A percentile compares a stretch with the other conserved stretches of the same genome.
Evolutionary conservation across 1,140 invertebrate genomes (phyloP).

Genomic region (Drosophila pseudoobscura): DNA sequence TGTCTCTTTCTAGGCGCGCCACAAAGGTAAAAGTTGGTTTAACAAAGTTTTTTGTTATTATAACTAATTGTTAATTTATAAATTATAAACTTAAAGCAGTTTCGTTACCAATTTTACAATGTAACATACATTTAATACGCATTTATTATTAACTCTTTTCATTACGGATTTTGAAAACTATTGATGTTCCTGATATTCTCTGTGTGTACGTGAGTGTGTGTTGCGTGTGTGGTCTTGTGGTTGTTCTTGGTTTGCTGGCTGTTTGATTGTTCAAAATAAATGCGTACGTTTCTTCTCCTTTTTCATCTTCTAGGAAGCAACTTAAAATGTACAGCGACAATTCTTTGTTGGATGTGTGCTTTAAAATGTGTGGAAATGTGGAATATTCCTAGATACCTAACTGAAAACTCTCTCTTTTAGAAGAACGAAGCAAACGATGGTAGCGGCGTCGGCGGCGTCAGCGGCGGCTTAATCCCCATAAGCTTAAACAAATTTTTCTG

Average conservation of each 20-base stretch:
- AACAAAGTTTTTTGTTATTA: conserved; percentile 52
- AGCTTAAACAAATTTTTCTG: too few relatives aligned
- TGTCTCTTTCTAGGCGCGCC: conserved; percentile 12
- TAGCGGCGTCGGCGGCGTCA: too few relatives aligned
- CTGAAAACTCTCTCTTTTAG: too few relatives aligned
- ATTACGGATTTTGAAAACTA: neutral
- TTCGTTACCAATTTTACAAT: conserved; percentile 45
- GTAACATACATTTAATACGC: conserved; percentile 47
- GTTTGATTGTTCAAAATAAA: conserved; percentile 25
- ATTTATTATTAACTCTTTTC: conserved; percentile 30
- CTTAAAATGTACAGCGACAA: conserved; percentile 35
- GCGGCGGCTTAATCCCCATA: too few relatives aligned
- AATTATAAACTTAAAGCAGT: conserved; percentile 78
- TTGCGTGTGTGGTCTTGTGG: conserved; percentile 8
- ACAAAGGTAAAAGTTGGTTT: conserved; percentile 43
- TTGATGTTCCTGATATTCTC: conserved; percentile 17
- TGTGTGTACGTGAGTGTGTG: conserved; percentile 24
- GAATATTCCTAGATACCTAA: conserved; percentile 18
- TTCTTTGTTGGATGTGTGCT: conserved; percentile 17
- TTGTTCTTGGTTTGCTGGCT: conserved; percentile 15
- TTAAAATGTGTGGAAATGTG: conserved; percentile 24
- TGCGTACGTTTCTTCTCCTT: conserved; percentile 26
- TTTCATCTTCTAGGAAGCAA: conserved; percentile 38
- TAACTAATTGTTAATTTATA: conserved; percentile 72
- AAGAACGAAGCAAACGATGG: too few relatives aligned